Conservation (phyloP, 1,140 invertebrate species). For the Cherax destructor region DNA sequence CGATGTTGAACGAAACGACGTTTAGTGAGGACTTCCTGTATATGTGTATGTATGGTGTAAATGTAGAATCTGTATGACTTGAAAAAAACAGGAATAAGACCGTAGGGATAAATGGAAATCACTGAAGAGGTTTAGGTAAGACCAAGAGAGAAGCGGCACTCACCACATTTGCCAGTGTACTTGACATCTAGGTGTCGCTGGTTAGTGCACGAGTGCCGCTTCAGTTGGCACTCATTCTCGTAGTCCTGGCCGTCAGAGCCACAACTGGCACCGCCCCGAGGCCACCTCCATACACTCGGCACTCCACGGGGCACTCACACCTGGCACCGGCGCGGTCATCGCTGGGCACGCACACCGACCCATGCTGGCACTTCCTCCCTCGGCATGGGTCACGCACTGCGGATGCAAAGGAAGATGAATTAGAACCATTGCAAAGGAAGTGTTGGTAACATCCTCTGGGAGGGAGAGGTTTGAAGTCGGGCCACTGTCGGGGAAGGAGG, state of each 20-base stretch:
- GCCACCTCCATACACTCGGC: conserved; percentile 76
- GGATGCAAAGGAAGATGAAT: conserved; percentile 77
- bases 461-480: too few relatives aligned
- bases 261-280: conserved; percentile 85
- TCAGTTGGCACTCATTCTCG: conserved; percentile 87
- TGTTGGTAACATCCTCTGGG: too few relatives aligned
- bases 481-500: too few relatives aligned
- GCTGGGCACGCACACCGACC: conserved; percentile 85
- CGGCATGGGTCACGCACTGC: conserved; percentile 87
- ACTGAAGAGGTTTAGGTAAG: not conserved
- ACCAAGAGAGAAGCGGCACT: conserved; percentile 74
- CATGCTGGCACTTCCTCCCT: conserved; percentile 84
- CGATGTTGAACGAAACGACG: too few relatives aligned
- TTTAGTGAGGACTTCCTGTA: too few relatives aligned
- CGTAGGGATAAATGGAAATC: not conserved
- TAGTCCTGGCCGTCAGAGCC: conserved; percentile 92
- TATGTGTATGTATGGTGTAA: too few relatives aligned
- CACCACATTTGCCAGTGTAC: conserved; percentile 92
- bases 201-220: conserved; percentile 83
- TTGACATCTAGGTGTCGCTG: conserved; percentile 88
- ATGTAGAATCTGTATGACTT: too few relatives aligned
- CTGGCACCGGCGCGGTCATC: conserved; percentile 84
- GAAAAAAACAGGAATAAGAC: not conserved
- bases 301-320: conserved; percentile 76
- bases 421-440: not conserved